Percentiles rank a stretch among this genome's conserved stretches.
phyloP scores from a whole-genome alignment of 2,797 vertebrate species.

The Protosalanx chinensis region DNA sequence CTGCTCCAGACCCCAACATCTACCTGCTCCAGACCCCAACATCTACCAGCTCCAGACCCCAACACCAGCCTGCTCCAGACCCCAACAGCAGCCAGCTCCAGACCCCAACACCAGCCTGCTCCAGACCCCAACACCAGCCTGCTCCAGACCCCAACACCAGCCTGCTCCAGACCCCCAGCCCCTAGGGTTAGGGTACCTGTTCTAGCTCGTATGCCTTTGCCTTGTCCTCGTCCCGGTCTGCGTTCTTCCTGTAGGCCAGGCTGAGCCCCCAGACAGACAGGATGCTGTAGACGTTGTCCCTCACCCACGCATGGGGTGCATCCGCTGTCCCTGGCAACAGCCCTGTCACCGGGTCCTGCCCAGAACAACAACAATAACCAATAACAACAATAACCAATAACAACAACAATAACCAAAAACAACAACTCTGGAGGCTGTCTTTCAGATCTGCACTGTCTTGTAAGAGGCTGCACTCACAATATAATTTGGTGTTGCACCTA shows the following conservation, averaged over 20 bases:
- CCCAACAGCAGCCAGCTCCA: background rate
- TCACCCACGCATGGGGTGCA: constrained; percentile 82
- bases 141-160: background rate
- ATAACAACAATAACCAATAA: background rate
- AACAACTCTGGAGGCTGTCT: background rate
- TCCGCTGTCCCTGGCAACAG: constrained; percentile 80
- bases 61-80: background rate
- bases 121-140: background rate
- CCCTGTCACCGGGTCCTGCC: constrained; percentile 82
- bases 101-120: background rate
- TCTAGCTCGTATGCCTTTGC: constrained; percentile 87
- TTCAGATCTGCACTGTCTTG: too few relatives aligned
- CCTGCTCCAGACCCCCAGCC: background rate
- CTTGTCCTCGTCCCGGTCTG: constrained; percentile 86
- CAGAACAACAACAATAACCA: background rate
- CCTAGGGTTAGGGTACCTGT: constrained; percentile 66
- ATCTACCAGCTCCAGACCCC: background rate
- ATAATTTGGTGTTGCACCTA: too few relatives aligned
- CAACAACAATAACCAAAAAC: background rate
- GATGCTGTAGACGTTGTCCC: constrained; percentile 85
- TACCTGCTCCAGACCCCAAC: background rate
- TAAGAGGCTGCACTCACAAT: too few relatives aligned
- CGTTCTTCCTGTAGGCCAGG: constrained; percentile 85
- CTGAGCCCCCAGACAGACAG: constrained; percentile 85
- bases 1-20: background rate